phyloP scores from a whole-genome alignment of 2,797 vertebrate species.

The Sitta carolinensis region DNA sequence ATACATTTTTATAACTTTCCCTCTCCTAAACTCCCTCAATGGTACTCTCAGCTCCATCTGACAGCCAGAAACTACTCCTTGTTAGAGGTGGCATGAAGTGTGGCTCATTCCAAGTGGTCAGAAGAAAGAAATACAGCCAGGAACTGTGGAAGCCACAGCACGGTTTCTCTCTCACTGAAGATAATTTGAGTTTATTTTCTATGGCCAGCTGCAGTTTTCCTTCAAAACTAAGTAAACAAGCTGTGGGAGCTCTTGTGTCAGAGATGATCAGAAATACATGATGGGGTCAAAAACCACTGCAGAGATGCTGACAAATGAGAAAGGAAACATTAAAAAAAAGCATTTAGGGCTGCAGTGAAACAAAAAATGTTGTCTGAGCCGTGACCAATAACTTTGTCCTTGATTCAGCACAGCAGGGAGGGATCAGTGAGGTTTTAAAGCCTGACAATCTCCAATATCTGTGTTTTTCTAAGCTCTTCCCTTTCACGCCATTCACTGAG shows the following conservation, averaged over 20 bases:
- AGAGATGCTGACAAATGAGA: background rate
- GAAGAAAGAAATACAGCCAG: background rate
- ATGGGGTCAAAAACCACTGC: background rate
- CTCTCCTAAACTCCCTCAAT: background rate
- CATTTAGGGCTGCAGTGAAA: background rate
- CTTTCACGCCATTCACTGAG: background rate
- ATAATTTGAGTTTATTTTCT: background rate
- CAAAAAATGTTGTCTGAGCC: background rate
- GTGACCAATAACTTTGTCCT: background rate
- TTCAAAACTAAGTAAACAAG: background rate
- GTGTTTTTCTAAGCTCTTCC: background rate
- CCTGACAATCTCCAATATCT: background rate
- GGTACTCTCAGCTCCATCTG: background rate
- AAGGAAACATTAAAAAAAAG: background rate
- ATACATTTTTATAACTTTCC: background rate
- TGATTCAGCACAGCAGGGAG: background rate
- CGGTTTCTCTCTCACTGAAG: background rate
- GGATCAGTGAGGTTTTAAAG: background rate
- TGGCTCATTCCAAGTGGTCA: background rate
- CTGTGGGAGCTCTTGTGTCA: background rate
- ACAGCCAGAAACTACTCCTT: background rate
- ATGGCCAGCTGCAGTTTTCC: background rate
- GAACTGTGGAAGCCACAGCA: background rate
- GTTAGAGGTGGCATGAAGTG: background rate
- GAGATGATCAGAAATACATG: background rate